Evolutionary conservation across 2,888 invertebrate genomes (phyloP).

Genomic region (Alviniconcha strummeri): DNA sequence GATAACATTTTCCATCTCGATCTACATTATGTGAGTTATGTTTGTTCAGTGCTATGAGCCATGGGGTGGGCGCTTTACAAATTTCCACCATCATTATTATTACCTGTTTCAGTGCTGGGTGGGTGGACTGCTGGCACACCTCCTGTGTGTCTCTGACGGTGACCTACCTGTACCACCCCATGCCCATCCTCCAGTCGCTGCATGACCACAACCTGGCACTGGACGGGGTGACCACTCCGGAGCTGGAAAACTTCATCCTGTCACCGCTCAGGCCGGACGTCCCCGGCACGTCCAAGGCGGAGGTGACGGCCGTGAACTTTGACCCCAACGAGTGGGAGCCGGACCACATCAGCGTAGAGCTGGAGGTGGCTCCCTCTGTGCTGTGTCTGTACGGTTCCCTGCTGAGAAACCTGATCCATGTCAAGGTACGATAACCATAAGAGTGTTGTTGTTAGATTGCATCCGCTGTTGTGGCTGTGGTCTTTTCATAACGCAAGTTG

Average conservation of each 20-base stretch:
- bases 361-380: slow-evolving; percentile 96
- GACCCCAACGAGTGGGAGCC: slow-evolving; percentile 90
- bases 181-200: slow-evolving; percentile 89
- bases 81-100: too few species aligned
- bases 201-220: slow-evolving; percentile 77
- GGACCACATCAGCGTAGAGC: slow-evolving; percentile 92
- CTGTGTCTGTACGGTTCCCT: slow-evolving; percentile 93
- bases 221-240: slow-evolving; percentile 80
- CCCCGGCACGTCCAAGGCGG: slow-evolving; percentile 29
- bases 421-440: slow-evolving; percentile 78
- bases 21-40: too few species aligned
- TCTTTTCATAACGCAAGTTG: too few species aligned
- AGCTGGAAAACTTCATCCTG: slow-evolving; percentile 92
- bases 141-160: slow-evolving; percentile 95
- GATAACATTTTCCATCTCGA: too few species aligned
- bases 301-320: slow-evolving; percentile 78
- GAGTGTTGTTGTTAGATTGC: too few species aligned
- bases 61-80: too few species aligned
- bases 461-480: too few species aligned
- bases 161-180: slow-evolving; percentile 92
- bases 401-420: slow-evolving; percentile 89
- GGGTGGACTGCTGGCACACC: slow-evolving; percentile 96
- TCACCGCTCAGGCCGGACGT: slow-evolving; percentile 84
- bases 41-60: too few species aligned
- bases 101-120: too few species aligned